Evolutionary conservation across 2,797 vertebrate species (phyloP), one percentile per base, ranked within the genome.

Genomic region (Molossus alvarezi): DNA sequence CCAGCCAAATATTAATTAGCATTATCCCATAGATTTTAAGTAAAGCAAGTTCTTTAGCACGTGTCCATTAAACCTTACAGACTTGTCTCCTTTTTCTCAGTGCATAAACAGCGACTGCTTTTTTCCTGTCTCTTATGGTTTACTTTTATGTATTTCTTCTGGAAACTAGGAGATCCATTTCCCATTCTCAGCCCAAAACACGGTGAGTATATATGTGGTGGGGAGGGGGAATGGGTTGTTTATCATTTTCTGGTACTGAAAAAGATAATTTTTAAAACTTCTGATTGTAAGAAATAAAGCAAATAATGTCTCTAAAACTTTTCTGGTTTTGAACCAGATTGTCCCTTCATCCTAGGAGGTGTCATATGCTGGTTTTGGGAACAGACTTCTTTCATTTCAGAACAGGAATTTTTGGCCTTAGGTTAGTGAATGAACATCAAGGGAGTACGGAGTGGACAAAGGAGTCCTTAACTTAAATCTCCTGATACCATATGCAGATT

Each of bases 141-240:
- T 97, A 99, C 99, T 5, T 99, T 99, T 97, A 99, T 99, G 99
- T 99, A 99, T 98, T 99, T 99, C 99, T 99, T 99, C 98, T 99
- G 99, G 99, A 99, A 99, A 98, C 4, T 99, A 97, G 99, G 99
- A 20, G 99, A 99, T 95, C 99, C 99, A 0, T 99, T 99, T 98
- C 99, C 99, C 80, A 99, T 99, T 97, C 99, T 99, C 90, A 99
- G 99, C 98, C 99, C 99, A 92, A 99, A 99, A 98, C 99, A 99
- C 21, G 99, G 99, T 99, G 91, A 99, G 98, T 98, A 64, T 48
- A 9, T 75, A n/a, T 92, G 48, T 83, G 37, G 41, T 84, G 3
- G 17, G 33, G 14, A 37, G 37, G 72, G 67, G 27, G 14, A 83
- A 89, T 91, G 79, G 11, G 20, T 33, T 82, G 7, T 51, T 88